Percentiles rank a stretch among this genome's conserved stretches.
phyloP scores from a whole-genome alignment of 2,113 vertebrate genomes.

The Cheirogaleus medius region DNA sequence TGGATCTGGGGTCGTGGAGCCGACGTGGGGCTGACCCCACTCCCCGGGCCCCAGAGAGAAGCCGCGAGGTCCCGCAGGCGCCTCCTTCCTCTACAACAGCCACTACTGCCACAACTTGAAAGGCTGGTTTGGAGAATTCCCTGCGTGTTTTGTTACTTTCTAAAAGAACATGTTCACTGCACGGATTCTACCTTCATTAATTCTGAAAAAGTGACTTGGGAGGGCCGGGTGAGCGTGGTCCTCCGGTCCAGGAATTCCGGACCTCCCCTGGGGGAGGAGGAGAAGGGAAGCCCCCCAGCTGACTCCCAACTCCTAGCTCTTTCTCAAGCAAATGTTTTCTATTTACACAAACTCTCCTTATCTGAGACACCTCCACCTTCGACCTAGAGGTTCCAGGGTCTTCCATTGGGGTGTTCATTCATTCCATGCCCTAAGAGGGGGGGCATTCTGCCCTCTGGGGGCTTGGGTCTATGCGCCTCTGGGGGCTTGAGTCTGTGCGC shows the following conservation, averaged over 20 bases:
- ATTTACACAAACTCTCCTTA: neutral
- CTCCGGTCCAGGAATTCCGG: neutral
- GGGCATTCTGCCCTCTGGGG: accelerated
- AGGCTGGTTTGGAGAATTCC: neutral
- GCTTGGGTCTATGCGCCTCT: neutral
- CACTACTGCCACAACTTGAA: neutral
- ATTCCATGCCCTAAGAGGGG: neutral
- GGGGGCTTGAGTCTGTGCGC: accelerated
- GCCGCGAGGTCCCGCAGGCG: neutral
- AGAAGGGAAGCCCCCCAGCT: neutral
- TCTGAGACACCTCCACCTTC: neutral
- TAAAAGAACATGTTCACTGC: neutral
- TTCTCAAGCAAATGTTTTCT: neutral
- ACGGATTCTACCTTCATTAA: neutral
- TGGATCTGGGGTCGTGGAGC: too few relatives aligned
- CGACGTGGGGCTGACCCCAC: accelerated
- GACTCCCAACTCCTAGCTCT: neutral
- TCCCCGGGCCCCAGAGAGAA: accelerated
- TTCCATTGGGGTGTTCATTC: neutral
- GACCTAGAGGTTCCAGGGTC: neutral
- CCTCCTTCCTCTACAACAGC: neutral
- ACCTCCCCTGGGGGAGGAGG: accelerated
- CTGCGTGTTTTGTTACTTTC: neutral
- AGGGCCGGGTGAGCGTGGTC: neutral
- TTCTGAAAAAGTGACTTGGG: neutral